Evolutionary conservation across 92 coral and sea anemone species (phyloP).

Genomic region (Muricea muricata): DNA sequence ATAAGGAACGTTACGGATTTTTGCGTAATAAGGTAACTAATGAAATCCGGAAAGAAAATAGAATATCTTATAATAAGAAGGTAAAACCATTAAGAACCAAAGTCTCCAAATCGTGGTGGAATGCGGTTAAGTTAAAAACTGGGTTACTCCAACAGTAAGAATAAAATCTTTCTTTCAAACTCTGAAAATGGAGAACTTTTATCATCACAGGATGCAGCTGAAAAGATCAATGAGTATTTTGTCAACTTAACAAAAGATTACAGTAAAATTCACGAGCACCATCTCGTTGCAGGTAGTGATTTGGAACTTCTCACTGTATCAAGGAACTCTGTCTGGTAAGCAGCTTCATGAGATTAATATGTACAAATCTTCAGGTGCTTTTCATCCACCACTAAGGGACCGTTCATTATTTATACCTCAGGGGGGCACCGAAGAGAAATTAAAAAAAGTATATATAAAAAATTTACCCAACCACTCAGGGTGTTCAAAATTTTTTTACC

Average conservation of each 20-base stretch:
- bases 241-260: constrained; percentile 17
- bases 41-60: constrained; percentile 18
- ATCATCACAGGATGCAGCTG: constrained; percentile 4
- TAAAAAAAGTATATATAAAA: too few species aligned
- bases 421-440: too few species aligned
- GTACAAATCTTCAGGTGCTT: constrained; percentile 12
- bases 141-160: background rate
- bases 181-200: constrained; percentile 16
- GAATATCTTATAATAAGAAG: constrained; percentile 13
- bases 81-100: constrained; percentile 25
- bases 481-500: too few species aligned
- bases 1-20: background rate
- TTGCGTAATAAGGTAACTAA: constrained; percentile 8
- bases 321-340: background rate
- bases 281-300: constrained; percentile 1
- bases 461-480: too few species aligned
- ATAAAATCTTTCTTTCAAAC: background rate
- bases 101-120: background rate
- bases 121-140: background rate
- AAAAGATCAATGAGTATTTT: constrained; percentile 4
- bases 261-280: constrained; percentile 5
- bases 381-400: constrained; percentile 16
- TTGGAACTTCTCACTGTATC: background rate
- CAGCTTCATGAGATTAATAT: background rate
- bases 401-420: too few species aligned